Evolutionary conservation across 2,888 invertebrate genomes (phyloP), one percentile per base, ranked within the genome.

Genomic region (Heliothis peltigera): DNA sequence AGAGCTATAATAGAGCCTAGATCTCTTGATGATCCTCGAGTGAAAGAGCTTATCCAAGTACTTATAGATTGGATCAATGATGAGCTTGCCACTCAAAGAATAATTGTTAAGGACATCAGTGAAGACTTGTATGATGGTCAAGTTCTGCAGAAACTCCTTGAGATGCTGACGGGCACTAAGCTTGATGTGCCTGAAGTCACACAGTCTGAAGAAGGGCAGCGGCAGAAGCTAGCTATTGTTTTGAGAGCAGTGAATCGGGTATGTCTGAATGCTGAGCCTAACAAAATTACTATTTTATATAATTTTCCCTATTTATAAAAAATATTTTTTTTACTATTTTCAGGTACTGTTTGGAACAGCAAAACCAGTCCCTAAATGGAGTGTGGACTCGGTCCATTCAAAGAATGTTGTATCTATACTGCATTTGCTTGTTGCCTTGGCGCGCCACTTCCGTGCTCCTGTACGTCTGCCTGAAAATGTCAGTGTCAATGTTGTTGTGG

Each of bases 61-160:
- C 95, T 99, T 53, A 97, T 99, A 81, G 99, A 99, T 83, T 99
- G 99, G 99, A 98, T 99, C 60, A 99, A 99, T 91, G 99, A 99
- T 94, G 99, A 99, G 91, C 95, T 99, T 59, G 99, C 99, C 0
- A 96, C 97, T 75, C 98, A 99, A 84, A 96, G 99, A 84, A 99
- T 99, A 73, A 99, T 99, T 83, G 99, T 99, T 0, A 98, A 99
- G 91, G 97, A 98, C 83, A 97, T 99, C 51, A 98, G 98, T 78
- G 99, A 99, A 91, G 99, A 99, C 94, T 95, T 99, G 76, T 99
- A 99, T 91, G 99, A 99, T 95, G 99, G 99, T 0, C 99, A 99
- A 95, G 93, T 94, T 5, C 88, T 97, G 49, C 97, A 97, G 81
- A 97, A 97, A 84, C 89, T 97, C 1, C 91, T 97, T 83, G 98